These are phyloP conservation scores for Drosophila rubida DNA, from an alignment of 2,888 invertebrate species.

Conservation along the genomic window DNA sequence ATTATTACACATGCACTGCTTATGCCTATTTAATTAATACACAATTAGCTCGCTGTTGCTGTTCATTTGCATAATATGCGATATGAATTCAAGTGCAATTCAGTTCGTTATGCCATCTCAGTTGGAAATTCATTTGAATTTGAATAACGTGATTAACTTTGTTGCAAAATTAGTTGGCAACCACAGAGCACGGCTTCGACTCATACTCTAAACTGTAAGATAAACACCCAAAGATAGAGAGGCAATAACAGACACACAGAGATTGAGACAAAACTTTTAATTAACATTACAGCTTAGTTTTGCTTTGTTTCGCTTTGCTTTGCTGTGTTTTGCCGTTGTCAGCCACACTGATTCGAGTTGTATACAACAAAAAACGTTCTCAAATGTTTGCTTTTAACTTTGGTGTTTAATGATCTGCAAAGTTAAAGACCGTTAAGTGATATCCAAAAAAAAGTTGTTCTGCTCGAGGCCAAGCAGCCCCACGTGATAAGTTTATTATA, in stretches of 20 bases:
- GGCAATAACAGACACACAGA: not conserved
- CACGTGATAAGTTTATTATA: slow-evolving; percentile 3
- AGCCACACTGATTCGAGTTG: slow-evolving; percentile 30
- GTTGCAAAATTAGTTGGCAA: slow-evolving; percentile 66
- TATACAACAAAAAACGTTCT: not conserved
- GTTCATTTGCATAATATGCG: slow-evolving; percentile 70
- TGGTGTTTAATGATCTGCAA: slow-evolving; percentile 28
- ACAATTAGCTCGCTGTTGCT: slow-evolving; percentile 64
- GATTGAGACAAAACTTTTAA: slow-evolving; percentile 62
- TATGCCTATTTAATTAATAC: slow-evolving; percentile 68
- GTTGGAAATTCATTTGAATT: slow-evolving; percentile 61
- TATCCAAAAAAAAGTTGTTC: slow-evolving; percentile 21
- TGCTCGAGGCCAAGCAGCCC: not conserved
- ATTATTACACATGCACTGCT: slow-evolving; percentile 53
- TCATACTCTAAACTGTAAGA: slow-evolving; percentile 20
- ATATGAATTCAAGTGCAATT: slow-evolving; percentile 48
- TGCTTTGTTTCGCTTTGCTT: not conserved
- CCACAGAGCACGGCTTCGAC: slow-evolving; percentile 18
- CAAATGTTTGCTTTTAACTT: slow-evolving; percentile 4
- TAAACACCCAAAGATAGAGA: slow-evolving; percentile 34
- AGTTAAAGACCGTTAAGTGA: slow-evolving; percentile 18
- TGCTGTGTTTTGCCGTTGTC: not conserved
- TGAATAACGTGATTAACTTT: slow-evolving; percentile 66
- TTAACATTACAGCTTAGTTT: slow-evolving; percentile 66
- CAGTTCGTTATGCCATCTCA: slow-evolving; percentile 43